Evolutionary conservation across 1,140 invertebrate species (phyloP).

Genomic region (Rhopalosiphum padi): DNA sequence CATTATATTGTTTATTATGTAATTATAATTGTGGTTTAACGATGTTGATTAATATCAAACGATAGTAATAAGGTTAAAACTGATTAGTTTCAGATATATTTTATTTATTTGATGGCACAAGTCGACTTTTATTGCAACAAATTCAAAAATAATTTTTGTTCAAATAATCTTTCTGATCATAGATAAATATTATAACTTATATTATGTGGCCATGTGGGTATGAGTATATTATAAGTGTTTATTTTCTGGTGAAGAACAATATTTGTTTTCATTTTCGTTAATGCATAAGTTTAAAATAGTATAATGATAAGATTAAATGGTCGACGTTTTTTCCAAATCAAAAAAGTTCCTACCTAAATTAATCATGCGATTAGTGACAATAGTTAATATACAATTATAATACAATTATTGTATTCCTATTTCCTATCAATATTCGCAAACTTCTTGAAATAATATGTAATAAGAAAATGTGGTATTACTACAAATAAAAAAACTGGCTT

Average conservation of each 20-base stretch:
- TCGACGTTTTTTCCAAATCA: not conserved
- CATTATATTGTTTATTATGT: not conserved
- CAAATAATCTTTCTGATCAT: not conserved
- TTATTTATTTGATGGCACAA: not conserved
- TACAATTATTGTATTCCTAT: not conserved
- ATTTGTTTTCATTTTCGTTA: not conserved
- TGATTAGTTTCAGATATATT: not conserved
- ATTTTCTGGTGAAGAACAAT: not conserved
- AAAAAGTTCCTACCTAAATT: not conserved
- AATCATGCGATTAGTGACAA: not conserved
- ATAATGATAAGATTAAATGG: not conserved
- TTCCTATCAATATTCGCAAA: not conserved
- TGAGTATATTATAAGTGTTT: not conserved
- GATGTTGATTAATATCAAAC: not conserved
- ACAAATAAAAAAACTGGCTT: not conserved
- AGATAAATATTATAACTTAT: not conserved
- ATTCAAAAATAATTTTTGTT: not conserved
- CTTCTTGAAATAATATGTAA: not conserved
- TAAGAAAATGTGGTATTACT: too few species aligned
- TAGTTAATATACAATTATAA: too few species aligned
- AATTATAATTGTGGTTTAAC: not conserved
- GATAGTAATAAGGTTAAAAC: not conserved
- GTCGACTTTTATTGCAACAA: not conserved
- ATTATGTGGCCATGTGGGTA: not conserved
- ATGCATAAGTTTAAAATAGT: not conserved